Percentiles rank a stretch among this genome's conserved stretches.
Evolutionary conservation across 2,888 invertebrate species (phyloP).

Genomic region (Iselma pallidipennis): DNA sequence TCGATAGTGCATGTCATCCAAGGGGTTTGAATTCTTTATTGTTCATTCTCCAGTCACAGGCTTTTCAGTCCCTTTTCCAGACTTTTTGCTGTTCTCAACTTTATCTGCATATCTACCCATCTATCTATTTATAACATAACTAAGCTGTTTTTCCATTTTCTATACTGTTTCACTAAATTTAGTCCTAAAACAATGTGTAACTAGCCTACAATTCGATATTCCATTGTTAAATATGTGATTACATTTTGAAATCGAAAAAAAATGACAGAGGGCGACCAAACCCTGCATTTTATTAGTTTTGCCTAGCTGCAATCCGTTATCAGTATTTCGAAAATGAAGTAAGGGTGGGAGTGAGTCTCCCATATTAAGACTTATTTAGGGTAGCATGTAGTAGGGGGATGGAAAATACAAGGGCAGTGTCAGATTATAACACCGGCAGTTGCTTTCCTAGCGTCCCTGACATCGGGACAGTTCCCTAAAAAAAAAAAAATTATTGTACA

Average conservation of each 20-base stretch:
- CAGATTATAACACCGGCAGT: constrained; percentile 39
- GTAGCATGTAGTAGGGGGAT: constrained; percentile 47
- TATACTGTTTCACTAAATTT: too few relatives aligned
- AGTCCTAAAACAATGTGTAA: not conserved
- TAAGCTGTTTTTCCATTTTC: too few relatives aligned
- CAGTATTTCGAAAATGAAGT: constrained; percentile 38
- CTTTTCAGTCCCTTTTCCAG: not conserved
- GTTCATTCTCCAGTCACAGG: constrained; percentile 3
- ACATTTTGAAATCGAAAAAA: not conserved
- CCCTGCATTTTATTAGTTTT: constrained; percentile 2
- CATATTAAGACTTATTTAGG: constrained; percentile 54
- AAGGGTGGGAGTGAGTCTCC: constrained; percentile 38
- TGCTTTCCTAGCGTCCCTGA: constrained; percentile 34
- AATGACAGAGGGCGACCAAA: not conserved
- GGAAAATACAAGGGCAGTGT: constrained; percentile 41
- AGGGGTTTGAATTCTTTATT: constrained; percentile 27
- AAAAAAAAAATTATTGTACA: not conserved
- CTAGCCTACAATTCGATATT: not conserved
- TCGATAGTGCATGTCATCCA: constrained; percentile 42
- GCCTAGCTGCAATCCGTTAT: constrained; percentile 33
- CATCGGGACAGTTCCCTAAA: not conserved
- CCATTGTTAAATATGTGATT: constrained; percentile 2
- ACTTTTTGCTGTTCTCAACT: too few relatives aligned
- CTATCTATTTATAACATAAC: too few relatives aligned
- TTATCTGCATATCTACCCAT: not conserved